These are phyloP conservation scores for Vidua chalybeata DNA, from an alignment of 2,113 vertebrate genomes.

Conservation along the genomic window DNA sequence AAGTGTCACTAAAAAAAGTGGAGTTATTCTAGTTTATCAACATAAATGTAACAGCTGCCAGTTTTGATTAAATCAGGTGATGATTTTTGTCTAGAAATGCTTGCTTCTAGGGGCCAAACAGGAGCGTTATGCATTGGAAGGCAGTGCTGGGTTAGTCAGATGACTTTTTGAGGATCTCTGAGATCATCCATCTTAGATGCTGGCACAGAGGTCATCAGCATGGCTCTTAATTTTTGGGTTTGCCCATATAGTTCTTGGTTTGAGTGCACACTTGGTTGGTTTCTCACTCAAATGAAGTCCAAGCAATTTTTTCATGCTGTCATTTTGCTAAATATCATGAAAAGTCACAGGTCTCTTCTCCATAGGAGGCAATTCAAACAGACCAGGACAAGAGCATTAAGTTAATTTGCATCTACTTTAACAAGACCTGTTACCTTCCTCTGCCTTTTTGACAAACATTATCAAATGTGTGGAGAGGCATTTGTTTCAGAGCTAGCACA, in stretches of 20 bases:
- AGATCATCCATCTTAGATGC: not conserved
- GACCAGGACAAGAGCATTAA: not conserved
- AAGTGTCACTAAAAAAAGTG: not conserved
- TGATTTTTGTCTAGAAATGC: not conserved
- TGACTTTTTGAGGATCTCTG: not conserved
- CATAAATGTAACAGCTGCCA: not conserved
- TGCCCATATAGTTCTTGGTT: not conserved
- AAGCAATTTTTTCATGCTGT: not conserved
- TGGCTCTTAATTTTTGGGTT: not conserved
- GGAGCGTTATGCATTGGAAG: not conserved
- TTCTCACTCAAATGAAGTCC: not conserved
- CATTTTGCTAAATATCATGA: not conserved
- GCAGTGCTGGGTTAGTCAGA: not conserved
- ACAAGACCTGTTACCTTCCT: not conserved
- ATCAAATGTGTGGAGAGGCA: not conserved
- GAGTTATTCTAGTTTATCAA: not conserved
- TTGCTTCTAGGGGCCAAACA: not conserved
- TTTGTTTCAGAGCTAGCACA: not conserved
- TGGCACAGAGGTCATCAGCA: not conserved
- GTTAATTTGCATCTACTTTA: not conserved
- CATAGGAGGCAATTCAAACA: not conserved
- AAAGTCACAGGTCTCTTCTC: not conserved
- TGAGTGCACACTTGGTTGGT: not conserved
- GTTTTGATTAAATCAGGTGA: not conserved
- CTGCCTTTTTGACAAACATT: not conserved